phyloP scores from a whole-genome alignment of 2,797 vertebrate genomes.

The Ceryle rudis region DNA sequence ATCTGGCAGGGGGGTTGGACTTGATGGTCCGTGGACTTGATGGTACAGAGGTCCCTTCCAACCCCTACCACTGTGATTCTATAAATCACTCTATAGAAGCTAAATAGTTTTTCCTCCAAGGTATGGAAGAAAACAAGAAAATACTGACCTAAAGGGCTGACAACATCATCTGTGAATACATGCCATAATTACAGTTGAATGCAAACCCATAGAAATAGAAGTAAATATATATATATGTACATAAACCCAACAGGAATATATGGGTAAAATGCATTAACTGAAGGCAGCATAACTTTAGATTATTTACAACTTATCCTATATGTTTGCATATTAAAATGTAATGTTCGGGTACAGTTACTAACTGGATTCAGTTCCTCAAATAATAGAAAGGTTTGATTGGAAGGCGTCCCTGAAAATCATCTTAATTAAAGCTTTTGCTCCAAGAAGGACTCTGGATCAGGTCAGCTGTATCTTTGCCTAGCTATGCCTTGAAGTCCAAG shows the following conservation, averaged over 20 bases:
- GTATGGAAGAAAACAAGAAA: neutral
- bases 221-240: neutral
- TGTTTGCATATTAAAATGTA: neutral
- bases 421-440: neutral
- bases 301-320: neutral
- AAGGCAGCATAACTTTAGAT: neutral
- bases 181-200: neutral
- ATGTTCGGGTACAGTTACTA: neutral
- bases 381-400: neutral
- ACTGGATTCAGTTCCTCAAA: neutral
- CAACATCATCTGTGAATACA: neutral
- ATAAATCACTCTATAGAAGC: neutral
- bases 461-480: neutral
- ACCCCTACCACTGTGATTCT: too few species aligned
- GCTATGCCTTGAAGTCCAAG: neutral
- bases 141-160: neutral
- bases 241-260: neutral
- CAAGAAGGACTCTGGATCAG: neutral
- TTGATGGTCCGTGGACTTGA: too few species aligned
- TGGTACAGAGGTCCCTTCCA: too few species aligned
- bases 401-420: neutral
- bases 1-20: too few species aligned
- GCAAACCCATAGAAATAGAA: neutral
- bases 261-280: neutral
- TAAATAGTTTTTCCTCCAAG: neutral